phyloP scores from a whole-genome alignment of 2,113 vertebrate species.

The Hucho hucho region DNA sequence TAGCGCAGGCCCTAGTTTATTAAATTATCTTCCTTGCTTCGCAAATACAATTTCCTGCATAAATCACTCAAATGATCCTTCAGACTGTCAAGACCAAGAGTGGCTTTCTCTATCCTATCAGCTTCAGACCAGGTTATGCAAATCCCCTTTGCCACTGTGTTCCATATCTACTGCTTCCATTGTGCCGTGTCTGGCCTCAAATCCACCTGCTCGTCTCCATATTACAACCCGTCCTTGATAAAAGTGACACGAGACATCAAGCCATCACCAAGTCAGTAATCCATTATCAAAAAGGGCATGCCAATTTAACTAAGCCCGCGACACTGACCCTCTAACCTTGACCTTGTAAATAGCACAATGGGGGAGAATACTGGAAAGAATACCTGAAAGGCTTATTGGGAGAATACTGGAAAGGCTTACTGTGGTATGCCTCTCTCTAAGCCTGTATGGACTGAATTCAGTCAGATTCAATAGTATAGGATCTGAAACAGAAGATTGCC shows the following conservation, averaged over 20 bases:
- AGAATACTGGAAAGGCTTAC: constrained; percentile 34
- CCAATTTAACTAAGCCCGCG: constrained; percentile 72
- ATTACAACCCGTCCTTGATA: constrained; percentile 69
- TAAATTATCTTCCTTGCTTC: constrained; percentile 75
- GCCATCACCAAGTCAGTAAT: constrained; percentile 68
- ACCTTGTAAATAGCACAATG: constrained; percentile 72
- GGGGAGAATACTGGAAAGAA: constrained; percentile 50
- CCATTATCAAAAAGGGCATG: constrained; percentile 63
- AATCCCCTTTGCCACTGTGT: constrained; percentile 56
- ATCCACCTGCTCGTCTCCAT: constrained; percentile 58
- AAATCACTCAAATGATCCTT: constrained; percentile 78
- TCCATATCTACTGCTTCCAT: constrained; percentile 68
- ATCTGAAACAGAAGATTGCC: constrained; percentile 49
- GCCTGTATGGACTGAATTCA: constrained; percentile 54
- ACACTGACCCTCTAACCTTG: constrained; percentile 73
- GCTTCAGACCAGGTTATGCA: constrained; percentile 69
- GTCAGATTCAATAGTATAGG: constrained; percentile 46
- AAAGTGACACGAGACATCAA: constrained; percentile 71
- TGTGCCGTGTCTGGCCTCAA: constrained; percentile 64
- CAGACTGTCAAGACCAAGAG: constrained; percentile 68
- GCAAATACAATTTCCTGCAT: constrained; percentile 77
- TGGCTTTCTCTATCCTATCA: constrained; percentile 72
- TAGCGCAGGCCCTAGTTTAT: constrained; percentile 71
- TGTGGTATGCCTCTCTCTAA: constrained; percentile 36
- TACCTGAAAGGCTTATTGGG: constrained; percentile 52